Evolutionary conservation across 2,888 invertebrate genomes (phyloP).

Genomic region (Lycocerus yunnanus): DNA sequence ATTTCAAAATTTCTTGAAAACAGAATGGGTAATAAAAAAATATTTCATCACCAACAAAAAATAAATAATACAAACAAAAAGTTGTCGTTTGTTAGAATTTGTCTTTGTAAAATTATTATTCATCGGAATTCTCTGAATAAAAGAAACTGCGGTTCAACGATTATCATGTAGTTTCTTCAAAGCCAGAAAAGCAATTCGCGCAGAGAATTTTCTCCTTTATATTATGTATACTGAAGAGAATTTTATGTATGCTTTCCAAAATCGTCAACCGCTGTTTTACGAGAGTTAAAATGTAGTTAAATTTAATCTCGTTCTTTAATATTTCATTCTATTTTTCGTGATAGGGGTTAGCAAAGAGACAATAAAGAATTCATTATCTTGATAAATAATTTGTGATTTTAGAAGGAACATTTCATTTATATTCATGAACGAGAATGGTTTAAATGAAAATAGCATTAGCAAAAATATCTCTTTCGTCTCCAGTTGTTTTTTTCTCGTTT

Average conservation of each 20-base stretch:
- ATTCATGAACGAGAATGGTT: not conserved
- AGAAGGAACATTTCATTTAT: not conserved
- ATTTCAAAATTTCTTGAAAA: slow-evolving; percentile 5
- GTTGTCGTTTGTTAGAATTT: slow-evolving; percentile 10
- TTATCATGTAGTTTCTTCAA: slow-evolving; percentile 7
- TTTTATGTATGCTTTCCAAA: not conserved
- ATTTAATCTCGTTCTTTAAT: slow-evolving; percentile 2
- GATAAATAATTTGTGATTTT: slow-evolving; percentile 4
- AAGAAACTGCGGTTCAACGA: slow-evolving; percentile 17
- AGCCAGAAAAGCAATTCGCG: slow-evolving; percentile 3
- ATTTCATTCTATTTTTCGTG: slow-evolving; percentile 1
- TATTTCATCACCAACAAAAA: not conserved
- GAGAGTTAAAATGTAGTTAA: slow-evolving; percentile 2
- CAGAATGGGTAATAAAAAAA: not conserved
- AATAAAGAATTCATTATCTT: slow-evolving; percentile 3
- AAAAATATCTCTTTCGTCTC: not conserved
- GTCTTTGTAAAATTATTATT: slow-evolving; percentile 17
- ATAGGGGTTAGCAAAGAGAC: slow-evolving; percentile 3
- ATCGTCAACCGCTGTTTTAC: slow-evolving; percentile 4
- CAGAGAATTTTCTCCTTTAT: slow-evolving; percentile 1
- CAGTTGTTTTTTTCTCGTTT: not conserved
- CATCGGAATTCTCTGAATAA: slow-evolving; percentile 11
- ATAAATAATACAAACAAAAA: slow-evolving; percentile 11
- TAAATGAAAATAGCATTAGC: not conserved
- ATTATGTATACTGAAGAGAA: not conserved